These are phyloP conservation scores for Vulpes vulpes DNA, from an alignment of 2,113 vertebrate genomes.

Conservation along the genomic window DNA sequence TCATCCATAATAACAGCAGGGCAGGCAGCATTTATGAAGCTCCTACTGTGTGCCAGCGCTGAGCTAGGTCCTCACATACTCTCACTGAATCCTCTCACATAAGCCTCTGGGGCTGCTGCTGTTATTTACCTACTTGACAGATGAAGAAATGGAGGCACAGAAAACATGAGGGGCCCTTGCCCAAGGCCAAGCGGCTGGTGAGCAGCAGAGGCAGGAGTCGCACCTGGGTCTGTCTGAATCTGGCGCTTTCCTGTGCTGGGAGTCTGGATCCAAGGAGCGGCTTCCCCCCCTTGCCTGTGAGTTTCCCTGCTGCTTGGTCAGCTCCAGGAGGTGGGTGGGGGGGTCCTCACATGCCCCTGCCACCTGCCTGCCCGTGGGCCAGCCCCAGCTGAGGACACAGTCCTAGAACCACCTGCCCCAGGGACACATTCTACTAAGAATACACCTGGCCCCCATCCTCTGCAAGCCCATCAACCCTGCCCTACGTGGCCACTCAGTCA, in stretches of 20 bases:
- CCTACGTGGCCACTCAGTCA: background rate
- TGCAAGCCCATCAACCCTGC: background rate
- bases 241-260: fast-evolving
- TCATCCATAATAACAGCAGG: background rate
- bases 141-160: background rate
- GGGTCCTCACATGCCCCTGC: background rate
- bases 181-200: background rate
- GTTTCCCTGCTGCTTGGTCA: background rate
- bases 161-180: background rate
- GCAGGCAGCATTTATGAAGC: background rate
- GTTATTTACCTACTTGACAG: background rate
- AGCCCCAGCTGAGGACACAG: background rate
- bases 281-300: background rate
- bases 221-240: background rate
- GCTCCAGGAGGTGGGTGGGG: background rate
- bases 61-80: background rate
- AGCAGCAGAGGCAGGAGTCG: background rate
- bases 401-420: too few species aligned
- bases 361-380: background rate
- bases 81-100: background rate
- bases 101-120: too few species aligned
- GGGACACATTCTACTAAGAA: background rate
- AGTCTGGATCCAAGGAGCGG: background rate
- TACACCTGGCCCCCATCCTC: background rate
- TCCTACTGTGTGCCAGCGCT: fast-evolving